These are phyloP conservation scores for Aldabrachelys gigantea DNA, from an alignment of 2,113 vertebrate genomes.

Conservation along the genomic window DNA sequence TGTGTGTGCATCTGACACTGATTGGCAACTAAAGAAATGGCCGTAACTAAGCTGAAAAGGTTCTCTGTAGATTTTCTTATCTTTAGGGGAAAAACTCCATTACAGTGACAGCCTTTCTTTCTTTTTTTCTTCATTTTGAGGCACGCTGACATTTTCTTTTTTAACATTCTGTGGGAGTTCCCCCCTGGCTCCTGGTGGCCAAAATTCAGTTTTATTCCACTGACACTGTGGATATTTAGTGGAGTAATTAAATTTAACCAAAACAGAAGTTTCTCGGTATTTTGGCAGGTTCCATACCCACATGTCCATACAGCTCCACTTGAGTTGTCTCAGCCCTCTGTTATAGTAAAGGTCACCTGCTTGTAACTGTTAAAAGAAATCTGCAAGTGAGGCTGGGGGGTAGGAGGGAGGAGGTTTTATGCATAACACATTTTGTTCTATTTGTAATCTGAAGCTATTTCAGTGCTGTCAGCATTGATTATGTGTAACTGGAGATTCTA, in stretches of 20 bases:
- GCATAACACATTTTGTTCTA: not conserved
- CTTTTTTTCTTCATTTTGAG: not conserved
- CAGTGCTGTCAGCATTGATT: not conserved
- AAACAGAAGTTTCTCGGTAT: not conserved
- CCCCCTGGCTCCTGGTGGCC: not conserved
- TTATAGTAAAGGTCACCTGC: not conserved
- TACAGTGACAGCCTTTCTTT: not conserved
- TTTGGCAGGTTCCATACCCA: accelerated
- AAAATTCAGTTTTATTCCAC: not conserved
- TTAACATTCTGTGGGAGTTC: not conserved
- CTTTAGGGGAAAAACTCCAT: not conserved
- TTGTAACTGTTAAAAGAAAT: not conserved
- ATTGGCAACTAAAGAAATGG: constrained; percentile 50
- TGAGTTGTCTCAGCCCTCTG: not conserved
- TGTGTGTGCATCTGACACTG: not conserved
- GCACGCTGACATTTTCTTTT: not conserved
- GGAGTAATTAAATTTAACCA: constrained; percentile 31
- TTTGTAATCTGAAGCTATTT: not conserved
- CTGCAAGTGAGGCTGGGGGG: not conserved
- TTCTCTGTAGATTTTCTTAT: not conserved
- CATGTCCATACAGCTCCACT: not conserved
- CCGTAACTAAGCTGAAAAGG: constrained; percentile 43
- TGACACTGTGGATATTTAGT: constrained; percentile 4
- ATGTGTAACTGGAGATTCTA: not conserved
- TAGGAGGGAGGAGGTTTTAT: not conserved